phyloP scores from a whole-genome alignment of 2,888 invertebrate species.

The Limnephilus auricula region DNA sequence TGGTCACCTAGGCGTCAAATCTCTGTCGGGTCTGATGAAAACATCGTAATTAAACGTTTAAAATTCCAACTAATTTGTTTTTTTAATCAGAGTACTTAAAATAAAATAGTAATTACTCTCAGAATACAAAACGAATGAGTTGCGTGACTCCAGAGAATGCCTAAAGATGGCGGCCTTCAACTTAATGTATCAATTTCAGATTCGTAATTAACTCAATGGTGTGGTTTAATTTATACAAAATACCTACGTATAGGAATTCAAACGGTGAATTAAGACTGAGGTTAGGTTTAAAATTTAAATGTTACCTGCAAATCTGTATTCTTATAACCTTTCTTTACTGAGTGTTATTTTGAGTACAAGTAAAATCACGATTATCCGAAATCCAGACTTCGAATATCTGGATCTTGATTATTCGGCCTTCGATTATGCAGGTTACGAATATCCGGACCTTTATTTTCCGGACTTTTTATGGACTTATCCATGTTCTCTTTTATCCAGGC shows the following conservation, averaged over 20 bases:
- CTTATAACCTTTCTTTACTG: no score
- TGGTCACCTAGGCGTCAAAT: background rate
- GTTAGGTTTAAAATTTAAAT: background rate
- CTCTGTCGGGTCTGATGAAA: background rate
- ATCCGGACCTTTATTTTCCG: no score
- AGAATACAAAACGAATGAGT: background rate
- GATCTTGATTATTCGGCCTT: no score
- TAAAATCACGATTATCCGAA: no score
- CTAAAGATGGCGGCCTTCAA: background rate
- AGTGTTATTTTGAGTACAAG: no score
- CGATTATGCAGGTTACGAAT: no score
- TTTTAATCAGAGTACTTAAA: background rate
- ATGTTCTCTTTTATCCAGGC: no score
- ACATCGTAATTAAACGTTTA: background rate
- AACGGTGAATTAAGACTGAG: background rate
- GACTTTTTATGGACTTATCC: no score
- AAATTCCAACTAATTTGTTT: background rate
- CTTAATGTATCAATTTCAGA: conserved; percentile 5
- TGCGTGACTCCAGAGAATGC: background rate
- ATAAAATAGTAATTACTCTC: background rate
- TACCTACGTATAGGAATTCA: background rate
- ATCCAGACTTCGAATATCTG: no score
- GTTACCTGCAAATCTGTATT: no score
- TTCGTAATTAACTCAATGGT: background rate
- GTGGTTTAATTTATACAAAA: background rate